Evolutionary conservation across 2,113 vertebrate species (phyloP).

Genomic region (Sakesphorus luctuosus): DNA sequence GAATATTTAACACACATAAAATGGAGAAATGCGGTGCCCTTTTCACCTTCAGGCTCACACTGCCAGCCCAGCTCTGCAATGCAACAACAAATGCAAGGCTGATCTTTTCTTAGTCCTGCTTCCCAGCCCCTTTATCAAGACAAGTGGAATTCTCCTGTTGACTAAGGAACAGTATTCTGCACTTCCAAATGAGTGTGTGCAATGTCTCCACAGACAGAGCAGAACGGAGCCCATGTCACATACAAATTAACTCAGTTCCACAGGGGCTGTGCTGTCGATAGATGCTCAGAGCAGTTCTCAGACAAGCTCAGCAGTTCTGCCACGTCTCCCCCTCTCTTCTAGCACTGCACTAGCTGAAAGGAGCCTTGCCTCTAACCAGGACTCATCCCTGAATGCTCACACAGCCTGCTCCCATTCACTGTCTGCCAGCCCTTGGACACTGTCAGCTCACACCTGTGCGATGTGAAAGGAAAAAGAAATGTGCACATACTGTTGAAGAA

Average conservation of each 20-base stretch:
- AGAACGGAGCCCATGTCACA: fast-evolving
- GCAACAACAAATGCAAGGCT: not conserved
- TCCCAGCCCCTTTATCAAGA: not conserved
- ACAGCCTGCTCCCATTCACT: not conserved
- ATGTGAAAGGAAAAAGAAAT: not conserved
- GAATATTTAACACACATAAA: not conserved
- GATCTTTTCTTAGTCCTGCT: not conserved
- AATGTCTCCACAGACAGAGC: not conserved
- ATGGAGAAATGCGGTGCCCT: not conserved
- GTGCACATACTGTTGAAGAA: not conserved
- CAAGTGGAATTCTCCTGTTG: not conserved
- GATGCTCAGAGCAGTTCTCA: not conserved
- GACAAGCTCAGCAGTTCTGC: not conserved
- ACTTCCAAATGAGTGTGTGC: fast-evolving
- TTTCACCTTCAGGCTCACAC: not conserved
- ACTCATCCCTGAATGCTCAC: not conserved
- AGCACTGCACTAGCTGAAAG: not conserved
- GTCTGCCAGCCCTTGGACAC: not conserved
- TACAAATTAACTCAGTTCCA: not conserved
- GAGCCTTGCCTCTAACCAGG: not conserved
- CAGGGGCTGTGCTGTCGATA: not conserved
- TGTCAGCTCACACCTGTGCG: not conserved
- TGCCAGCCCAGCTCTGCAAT: not conserved
- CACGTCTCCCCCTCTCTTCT: not conserved
- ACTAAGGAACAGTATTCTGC: fast-evolving